Base-by-base conservation (phyloP, 2,797 vertebrate genomes). In the Coluber constrictor region DNA sequence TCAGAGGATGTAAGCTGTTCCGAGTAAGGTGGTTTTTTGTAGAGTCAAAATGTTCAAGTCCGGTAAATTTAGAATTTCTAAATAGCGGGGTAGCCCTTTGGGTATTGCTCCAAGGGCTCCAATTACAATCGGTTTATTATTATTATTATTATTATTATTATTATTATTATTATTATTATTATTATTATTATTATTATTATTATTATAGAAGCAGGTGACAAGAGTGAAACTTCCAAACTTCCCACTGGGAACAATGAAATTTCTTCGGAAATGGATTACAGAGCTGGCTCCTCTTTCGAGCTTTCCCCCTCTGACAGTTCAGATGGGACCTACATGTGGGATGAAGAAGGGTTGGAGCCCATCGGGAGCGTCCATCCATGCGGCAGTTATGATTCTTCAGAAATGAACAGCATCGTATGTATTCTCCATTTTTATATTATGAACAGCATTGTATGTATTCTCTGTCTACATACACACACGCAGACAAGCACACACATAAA, bases 301-400 rank as follows among this genome's bases (percentile, higher is more conserved):
- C 97, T 99, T 79, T 99, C 99, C 27, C 99, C 99, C 0, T 99
- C 99, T 79, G 99, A 99, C 97, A 99, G 99, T 96, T 99, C 99
- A 54, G 99, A 98, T 70, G 99, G 99, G 74, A 99, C 98, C 0
- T 99, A 99, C 79, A 99, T 99, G 99, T 99, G 99, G 99, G 99
- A 99, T 94, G 99, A 99, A 96, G 99, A 99, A 92, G 99, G 98
- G 25, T 95, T 99, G 94, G 99, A 98, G 91, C 98, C 98, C 8
- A 98, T 98, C 29, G 97, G 97, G 54, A 98, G 94, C 9, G 96
- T 98, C 90, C 98, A 98, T 96, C 98, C 95, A 0, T 98, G 98
- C 95, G 98, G 98, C 94, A 98, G 98, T 95, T 99, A 98, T 0
- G 98, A 98, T 59, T 98, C 99, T 92, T 98, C 98, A 0, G 98